Evolutionary conservation across 2,888 invertebrate genomes (phyloP).

Genomic region (Pyrocoelia pectoralis): DNA sequence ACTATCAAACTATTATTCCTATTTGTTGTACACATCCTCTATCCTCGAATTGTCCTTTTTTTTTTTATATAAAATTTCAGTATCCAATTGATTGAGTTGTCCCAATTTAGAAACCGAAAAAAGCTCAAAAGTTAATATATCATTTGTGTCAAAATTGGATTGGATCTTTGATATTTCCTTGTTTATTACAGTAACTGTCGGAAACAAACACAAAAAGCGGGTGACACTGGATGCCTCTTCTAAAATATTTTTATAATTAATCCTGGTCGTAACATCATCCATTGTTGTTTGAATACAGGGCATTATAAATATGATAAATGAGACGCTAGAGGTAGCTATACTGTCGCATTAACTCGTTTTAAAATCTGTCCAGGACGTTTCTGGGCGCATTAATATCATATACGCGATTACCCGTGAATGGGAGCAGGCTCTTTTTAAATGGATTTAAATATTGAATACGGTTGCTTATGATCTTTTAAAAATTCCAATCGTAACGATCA

Average conservation of each 20-base stretch:
- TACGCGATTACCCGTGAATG: slow-evolving; percentile 61
- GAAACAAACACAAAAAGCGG: slow-evolving; percentile 32
- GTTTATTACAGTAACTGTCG: slow-evolving; percentile 34
- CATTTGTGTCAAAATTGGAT: neutral
- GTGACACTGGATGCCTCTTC: slow-evolving; percentile 31
- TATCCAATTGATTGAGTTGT: too few relatives aligned
- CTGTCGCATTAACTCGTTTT: slow-evolving; percentile 59
- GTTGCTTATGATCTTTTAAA: slow-evolving; percentile 37
- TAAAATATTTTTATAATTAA: slow-evolving; percentile 48
- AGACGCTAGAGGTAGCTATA: slow-evolving; percentile 54
- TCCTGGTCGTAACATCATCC: slow-evolving; percentile 52
- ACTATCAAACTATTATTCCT: too few relatives aligned
- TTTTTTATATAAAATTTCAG: too few relatives aligned
- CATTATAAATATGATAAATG: slow-evolving; percentile 58
- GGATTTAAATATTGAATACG: slow-evolving; percentile 48
- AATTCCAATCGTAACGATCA: slow-evolving; percentile 39
- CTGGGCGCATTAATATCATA: slow-evolving; percentile 60
- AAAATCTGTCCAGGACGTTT: slow-evolving; percentile 60
- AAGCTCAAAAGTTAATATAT: neutral
- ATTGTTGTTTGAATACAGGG: slow-evolving; percentile 53
- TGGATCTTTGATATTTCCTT: slow-evolving; percentile 7
- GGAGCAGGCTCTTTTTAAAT: slow-evolving; percentile 53
- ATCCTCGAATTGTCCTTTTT: too few relatives aligned
- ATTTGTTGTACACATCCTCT: too few relatives aligned
- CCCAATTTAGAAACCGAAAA: too few relatives aligned